Evolutionary conservation across 2,888 invertebrate genomes (phyloP).

Genomic region (Macrostomum cliftonense): DNA sequence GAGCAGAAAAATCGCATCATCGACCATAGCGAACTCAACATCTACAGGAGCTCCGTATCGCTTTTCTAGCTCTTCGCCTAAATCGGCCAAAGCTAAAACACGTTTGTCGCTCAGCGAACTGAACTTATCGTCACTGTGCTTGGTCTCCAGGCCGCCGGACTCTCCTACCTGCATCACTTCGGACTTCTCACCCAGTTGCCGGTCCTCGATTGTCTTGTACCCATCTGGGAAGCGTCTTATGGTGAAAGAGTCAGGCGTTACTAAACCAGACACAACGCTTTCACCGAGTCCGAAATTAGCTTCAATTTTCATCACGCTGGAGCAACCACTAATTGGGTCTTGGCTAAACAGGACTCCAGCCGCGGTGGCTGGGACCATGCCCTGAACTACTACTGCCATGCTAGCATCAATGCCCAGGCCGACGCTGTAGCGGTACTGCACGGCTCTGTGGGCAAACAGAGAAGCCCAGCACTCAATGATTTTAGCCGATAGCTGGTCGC

Average conservation of each 20-base stretch:
- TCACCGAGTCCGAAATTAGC: constrained; percentile 66
- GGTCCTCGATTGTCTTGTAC: too few relatives aligned
- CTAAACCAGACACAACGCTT: constrained; percentile 37
- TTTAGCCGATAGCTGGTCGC: not conserved
- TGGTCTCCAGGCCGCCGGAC: too few relatives aligned
- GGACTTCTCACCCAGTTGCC: too few relatives aligned
- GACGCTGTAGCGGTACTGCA: constrained; percentile 59
- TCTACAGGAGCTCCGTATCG: constrained; percentile 1
- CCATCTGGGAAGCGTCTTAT: too few relatives aligned
- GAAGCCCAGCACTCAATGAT: constrained; percentile 56
- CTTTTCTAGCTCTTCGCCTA: not conserved
- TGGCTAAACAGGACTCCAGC: constrained; percentile 60
- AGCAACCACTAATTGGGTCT: constrained; percentile 54
- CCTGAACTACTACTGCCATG: constrained; percentile 63
- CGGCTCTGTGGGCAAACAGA: constrained; percentile 54
- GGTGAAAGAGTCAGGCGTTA: too few relatives aligned
- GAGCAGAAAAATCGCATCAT: not conserved
- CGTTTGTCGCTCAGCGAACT: too few relatives aligned
- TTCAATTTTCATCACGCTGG: constrained; percentile 50
- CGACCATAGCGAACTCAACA: not conserved
- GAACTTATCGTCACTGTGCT: too few relatives aligned
- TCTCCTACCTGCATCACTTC: too few relatives aligned
- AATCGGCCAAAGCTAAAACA: too few relatives aligned
- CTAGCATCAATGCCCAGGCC: constrained; percentile 50
- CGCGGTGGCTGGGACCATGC: constrained; percentile 50